Conservation (phyloP, 2,888 invertebrate species). For the Lithosia quadra region DNA sequence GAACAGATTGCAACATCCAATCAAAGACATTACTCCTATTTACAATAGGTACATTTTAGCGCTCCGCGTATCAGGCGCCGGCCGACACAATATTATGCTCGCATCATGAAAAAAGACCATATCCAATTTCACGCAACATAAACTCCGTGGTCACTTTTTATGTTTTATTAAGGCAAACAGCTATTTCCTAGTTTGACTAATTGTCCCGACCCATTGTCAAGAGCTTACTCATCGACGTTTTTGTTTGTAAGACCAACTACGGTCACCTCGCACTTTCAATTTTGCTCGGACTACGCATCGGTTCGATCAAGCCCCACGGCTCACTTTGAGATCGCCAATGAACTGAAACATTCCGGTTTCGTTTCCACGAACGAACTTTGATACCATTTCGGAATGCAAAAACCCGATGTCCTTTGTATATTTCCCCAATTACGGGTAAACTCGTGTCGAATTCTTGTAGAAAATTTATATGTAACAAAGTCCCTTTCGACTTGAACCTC, state of each 20-base stretch:
- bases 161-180: conserved; percentile 77
- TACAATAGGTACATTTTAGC: conserved; percentile 28
- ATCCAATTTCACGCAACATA: conserved; percentile 84
- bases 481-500: conserved; percentile 24
- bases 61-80: conserved; percentile 22
- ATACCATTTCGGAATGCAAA: conserved; percentile 36
- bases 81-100: conserved; percentile 49
- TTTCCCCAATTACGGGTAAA: conserved; percentile 48
- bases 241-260: conserved; percentile 68
- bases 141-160: conserved; percentile 80
- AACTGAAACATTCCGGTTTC: conserved; percentile 53
- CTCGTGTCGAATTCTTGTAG: conserved; percentile 34
- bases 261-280: conserved; percentile 82
- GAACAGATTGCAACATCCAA: conserved; percentile 40
- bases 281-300: conserved; percentile 63
- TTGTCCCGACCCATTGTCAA: conserved; percentile 70
- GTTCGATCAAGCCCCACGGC: conserved; percentile 50
- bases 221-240: conserved; percentile 73
- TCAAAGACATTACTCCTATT: conserved; percentile 27
- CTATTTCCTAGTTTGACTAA: conserved; percentile 78
- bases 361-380: conserved; percentile 53
- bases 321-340: conserved; percentile 36
- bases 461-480: conserved; percentile 34
- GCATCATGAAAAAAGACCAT: conserved; percentile 63
- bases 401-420: conserved; percentile 48